Evolutionary conservation across 2,797 vertebrate species (phyloP), one percentile per base, ranked within the genome.

Genomic region (Ceyx erithaca): DNA sequence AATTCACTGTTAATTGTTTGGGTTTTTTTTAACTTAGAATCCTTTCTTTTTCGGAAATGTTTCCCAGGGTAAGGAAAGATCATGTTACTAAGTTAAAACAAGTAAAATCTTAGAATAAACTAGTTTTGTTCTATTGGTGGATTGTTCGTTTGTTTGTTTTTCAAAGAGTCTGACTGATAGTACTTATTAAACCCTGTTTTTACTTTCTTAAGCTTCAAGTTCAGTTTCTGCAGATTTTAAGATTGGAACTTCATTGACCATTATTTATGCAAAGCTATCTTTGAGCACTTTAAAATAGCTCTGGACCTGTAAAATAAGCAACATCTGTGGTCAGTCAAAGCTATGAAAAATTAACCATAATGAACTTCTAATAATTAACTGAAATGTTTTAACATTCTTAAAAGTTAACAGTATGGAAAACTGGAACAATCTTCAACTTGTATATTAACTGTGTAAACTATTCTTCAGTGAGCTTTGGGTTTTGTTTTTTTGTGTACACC

Each of bases 401-500:
- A 37, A 19, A 77, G 25, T 63, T 31, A 63, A 12, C n/a, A 46
- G 14, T 69, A 55, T 31, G 40, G 52, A 72, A 69, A 61, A 72
- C 1, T 22, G 19, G 7, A 70, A 31, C 17, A 45, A 7, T 64
- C 85, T 41, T 75, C 26, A 22, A 0, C 22, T 57, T 80, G 4
- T 63, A 77, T 64, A n/a, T 63, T 72, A 11, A 37, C 30, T 35
- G 0, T 22, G 35, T 63, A 35, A 78, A 41, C 40, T 33, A 13
- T 2, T 79, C 9, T 66, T 19, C 30, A 1, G 26, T 52, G 14
- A 3, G 4, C 28, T 78, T 73, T 17, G 22, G 28, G 40, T 16
- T 28, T 33, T 13, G 5, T 15, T n/a, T 75, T 31, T 62, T 67
- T 84, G 41, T 15, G 6, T 51, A 31, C 2, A 9, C 2, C 0